phyloP scores from a whole-genome alignment of 2,113 vertebrate genomes.

The Ibidorhyncha struthersii region DNA sequence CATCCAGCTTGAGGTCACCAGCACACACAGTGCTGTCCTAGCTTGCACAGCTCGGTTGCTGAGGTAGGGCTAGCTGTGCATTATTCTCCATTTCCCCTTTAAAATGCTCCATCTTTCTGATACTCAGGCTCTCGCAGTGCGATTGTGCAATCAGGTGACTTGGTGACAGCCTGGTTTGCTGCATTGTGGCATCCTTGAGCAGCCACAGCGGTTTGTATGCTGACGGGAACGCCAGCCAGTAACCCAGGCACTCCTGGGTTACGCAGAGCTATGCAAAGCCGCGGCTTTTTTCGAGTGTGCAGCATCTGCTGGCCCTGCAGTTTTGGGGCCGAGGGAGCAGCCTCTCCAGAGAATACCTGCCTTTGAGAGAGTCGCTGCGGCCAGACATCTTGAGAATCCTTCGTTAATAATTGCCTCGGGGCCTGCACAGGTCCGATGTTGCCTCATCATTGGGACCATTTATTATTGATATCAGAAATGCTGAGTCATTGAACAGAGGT shows the following conservation, averaged over 20 bases:
- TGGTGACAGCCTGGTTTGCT: conserved; percentile 44
- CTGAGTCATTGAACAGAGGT: conserved; percentile 51
- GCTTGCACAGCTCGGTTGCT: not conserved
- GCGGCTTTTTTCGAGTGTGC: accelerated
- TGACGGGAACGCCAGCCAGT: not conserved
- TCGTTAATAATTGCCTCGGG: not conserved
- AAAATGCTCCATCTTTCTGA: conserved; percentile 52
- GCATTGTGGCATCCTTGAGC: conserved; percentile 48
- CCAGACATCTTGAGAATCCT: not conserved
- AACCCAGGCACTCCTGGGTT: not conserved
- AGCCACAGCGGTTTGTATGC: not conserved
- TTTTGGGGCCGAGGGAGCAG: not conserved
- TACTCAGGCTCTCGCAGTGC: not conserved
- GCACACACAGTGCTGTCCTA: not conserved
- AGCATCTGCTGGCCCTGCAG: not conserved
- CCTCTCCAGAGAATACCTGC: not conserved
- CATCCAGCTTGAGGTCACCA: not conserved
- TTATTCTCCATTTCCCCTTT: conserved; percentile 59
- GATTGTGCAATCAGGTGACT: conserved; percentile 53
- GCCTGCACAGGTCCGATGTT: not conserved
- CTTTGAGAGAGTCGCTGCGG: not conserved
- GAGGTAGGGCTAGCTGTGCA: not conserved
- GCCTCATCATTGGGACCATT: not conserved
- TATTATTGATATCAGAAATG: conserved; percentile 1
- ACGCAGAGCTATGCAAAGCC: not conserved